phyloP scores from a whole-genome alignment of 2,888 invertebrate genomes.

The Lasiommata megera region DNA sequence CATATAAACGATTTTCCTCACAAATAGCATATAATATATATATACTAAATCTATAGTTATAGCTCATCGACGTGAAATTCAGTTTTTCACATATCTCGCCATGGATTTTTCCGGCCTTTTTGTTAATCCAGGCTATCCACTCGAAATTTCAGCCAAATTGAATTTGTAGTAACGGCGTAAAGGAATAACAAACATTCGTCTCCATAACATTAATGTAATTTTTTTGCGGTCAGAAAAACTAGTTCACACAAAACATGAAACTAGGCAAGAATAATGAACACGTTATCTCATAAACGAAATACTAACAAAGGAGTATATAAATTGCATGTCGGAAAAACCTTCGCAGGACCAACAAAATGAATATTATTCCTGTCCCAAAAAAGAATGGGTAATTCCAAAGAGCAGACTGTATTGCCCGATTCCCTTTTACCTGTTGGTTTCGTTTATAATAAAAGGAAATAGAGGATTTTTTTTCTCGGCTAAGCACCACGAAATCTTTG shows the following conservation, averaged over 20 bases:
- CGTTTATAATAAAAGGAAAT: not conserved
- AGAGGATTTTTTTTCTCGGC: not conserved
- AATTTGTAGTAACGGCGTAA: too few relatives aligned
- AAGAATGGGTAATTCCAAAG: slow-evolving; percentile 15
- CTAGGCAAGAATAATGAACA: not conserved
- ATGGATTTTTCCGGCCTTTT: too few relatives aligned
- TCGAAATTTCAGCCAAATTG: too few relatives aligned
- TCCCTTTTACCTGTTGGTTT: slow-evolving; percentile 19
- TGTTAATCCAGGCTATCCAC: too few relatives aligned
- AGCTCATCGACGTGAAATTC: too few relatives aligned
- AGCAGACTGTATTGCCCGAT: slow-evolving; percentile 15
- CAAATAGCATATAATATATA: too few relatives aligned
- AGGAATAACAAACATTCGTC: too few relatives aligned
- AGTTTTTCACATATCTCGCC: too few relatives aligned
- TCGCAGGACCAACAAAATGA: slow-evolving; percentile 4
- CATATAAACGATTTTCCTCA: too few relatives aligned
- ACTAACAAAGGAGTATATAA: slow-evolving; percentile 11
- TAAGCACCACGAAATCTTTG: slow-evolving; percentile 6
- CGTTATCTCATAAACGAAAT: not conserved
- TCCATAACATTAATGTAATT: too few relatives aligned
- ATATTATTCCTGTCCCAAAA: slow-evolving; percentile 18
- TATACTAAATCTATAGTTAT: too few relatives aligned
- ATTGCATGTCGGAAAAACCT: slow-evolving; percentile 5
- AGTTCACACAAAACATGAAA: not conserved
- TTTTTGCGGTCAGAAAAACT: too few relatives aligned